Conservation (phyloP, 64 coral and sea anemone genomes). For the Exaiptasia diaphana region DNA sequence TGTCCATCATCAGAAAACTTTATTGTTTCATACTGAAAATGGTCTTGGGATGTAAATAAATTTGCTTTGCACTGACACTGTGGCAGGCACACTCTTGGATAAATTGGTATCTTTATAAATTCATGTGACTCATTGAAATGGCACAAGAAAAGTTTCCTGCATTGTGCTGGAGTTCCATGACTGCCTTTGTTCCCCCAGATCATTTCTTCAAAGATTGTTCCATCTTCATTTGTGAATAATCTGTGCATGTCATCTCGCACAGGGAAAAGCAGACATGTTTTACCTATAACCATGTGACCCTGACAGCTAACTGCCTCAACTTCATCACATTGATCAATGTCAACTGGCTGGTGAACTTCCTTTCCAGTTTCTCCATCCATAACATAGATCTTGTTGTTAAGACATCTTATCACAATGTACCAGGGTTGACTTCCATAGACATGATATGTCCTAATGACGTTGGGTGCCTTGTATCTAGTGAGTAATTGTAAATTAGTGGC, state of each 20-base stretch:
- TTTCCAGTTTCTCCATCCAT: not conserved
- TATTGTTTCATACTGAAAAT: no score
- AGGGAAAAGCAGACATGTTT: no score
- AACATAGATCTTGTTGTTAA: slow-evolving; percentile 1
- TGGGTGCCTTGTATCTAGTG: not conserved
- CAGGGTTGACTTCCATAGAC: not conserved
- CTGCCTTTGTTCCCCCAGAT: no score
- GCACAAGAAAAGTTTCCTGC: no score
- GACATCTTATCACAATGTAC: not conserved
- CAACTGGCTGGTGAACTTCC: not conserved
- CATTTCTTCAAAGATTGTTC: not conserved
- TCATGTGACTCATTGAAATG: no score
- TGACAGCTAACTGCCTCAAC: not conserved
- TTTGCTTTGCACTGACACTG: no score
- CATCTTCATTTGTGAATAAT: not conserved
- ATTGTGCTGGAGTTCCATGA: no score
- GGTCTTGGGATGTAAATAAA: no score
- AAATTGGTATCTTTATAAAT: no score
- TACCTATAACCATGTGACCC: not conserved
- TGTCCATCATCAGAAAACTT: not conserved
- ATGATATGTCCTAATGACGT: not conserved
- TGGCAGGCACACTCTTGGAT: no score
- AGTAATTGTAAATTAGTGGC: not conserved
- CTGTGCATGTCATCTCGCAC: no score
- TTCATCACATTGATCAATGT: not conserved